Base-by-base conservation (phyloP, 2,113 vertebrate genomes). In the Spea multiplicata region DNA sequence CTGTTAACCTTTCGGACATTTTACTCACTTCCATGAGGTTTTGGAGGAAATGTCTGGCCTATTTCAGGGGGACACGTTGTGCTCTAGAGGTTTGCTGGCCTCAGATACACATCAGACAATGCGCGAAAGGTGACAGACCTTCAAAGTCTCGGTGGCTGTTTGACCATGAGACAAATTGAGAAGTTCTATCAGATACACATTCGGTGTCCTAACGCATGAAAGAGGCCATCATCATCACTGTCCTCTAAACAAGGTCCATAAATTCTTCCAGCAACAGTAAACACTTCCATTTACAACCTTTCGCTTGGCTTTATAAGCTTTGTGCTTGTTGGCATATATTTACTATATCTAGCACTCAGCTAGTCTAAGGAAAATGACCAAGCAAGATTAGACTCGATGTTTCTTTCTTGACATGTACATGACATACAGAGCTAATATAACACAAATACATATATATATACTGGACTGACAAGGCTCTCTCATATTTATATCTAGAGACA, bases 41-140 rank as follows among this genome's bases (percentile, higher is more conserved):
- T 64, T 13, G 46, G 10, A 9, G 5, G 48, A 13, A 16, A 45
- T 64, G 44, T 52, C 16, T 55, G 64, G 52, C 44, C 9, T 47
- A 5, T 73, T 64, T 47, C 77, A 71, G 49, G n/a, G 48, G 44
- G 55, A 3, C 44, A 55, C 50, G 30, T 5, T 57, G 48, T 80
- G 12, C 44, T 74, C 78, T 74, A 6, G 44, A 74, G 78, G 78
- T 80, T 80, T 44, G 52, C 64, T 74, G 78, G 78, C 78, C 78
- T 80, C 65, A 67, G 73, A 72, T 30, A 76, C 69, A 83, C 74
- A 75, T 13, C 50, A 72, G 12, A 66, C 53, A 53, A 49, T 53
- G 44, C 46, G 12, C 57, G 66, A n/a, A 50, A 70, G 47, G 46
- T 61, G 44, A 62, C 49, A 3, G 17, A 66, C 59, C 78, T 57